Conservation (phyloP, 1,140 invertebrate species). For the Drosophila sp. region DNA sequence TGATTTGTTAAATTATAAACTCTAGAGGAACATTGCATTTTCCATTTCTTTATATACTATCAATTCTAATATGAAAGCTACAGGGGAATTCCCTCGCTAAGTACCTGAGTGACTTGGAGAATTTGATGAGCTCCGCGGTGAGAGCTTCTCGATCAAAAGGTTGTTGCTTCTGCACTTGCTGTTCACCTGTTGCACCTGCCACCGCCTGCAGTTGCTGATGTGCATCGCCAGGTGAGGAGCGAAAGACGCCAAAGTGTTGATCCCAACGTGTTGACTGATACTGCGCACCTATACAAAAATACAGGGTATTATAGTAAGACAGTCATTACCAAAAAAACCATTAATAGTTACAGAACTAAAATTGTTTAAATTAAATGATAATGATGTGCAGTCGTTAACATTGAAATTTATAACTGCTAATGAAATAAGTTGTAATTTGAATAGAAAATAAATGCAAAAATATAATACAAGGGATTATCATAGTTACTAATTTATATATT, state of each 20-base stretch:
- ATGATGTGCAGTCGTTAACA: no score
- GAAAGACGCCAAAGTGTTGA: slow-evolving; percentile 88
- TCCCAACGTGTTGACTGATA: slow-evolving; percentile 87
- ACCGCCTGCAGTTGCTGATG: slow-evolving; percentile 65
- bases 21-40: no score
- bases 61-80: background rate
- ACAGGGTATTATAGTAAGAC: background rate
- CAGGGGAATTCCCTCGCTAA: background rate
- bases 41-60: no score
- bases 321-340: no score
- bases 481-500: no score
- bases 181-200: slow-evolving; percentile 27
- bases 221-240: slow-evolving; percentile 85
- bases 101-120: slow-evolving; percentile 87
- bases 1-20: no score
- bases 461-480: no score
- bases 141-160: slow-evolving; percentile 87
- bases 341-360: no score
- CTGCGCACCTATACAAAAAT: slow-evolving; percentile 60
- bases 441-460: no score
- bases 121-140: slow-evolving; percentile 89
- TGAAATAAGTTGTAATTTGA: no score
- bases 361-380: no score
- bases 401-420: no score
- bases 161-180: slow-evolving; percentile 44